Conservation (phyloP, 2,797 vertebrate species). For the Lagodon rhomboides region DNA sequence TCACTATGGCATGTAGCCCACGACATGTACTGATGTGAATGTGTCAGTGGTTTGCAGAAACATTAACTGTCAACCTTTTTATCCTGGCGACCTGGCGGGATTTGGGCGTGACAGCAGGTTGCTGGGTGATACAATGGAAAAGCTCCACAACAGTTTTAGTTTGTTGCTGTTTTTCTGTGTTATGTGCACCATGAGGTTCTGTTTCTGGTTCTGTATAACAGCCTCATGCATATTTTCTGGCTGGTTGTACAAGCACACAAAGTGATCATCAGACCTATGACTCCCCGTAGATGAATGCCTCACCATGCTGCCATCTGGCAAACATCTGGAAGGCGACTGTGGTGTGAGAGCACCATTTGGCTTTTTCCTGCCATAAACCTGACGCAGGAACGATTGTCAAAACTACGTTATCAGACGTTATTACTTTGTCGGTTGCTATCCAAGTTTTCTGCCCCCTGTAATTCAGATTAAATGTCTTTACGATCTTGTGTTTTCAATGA, state of each 20-base stretch:
- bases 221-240: slow-evolving; percentile 5
- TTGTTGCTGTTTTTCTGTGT: no score
- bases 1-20: no score
- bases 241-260: slow-evolving; percentile 3
- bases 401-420: slow-evolving; percentile 8
- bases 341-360: slow-evolving; percentile 24
- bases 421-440: slow-evolving; percentile 11
- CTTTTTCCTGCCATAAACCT: slow-evolving; percentile 25
- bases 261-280: slow-evolving; percentile 40
- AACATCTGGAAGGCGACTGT: slow-evolving; percentile 53
- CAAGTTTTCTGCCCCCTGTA: background rate
- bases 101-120: no score
- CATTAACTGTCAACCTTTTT: no score
- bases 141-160: no score
- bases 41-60: no score
- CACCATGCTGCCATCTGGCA: slow-evolving; percentile 46
- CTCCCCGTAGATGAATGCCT: slow-evolving; percentile 31
- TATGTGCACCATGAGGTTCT: no score
- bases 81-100: no score
- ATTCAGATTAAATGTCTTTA: slow-evolving; percentile 3
- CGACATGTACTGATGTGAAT: no score
- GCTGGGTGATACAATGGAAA: no score
- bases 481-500: slow-evolving; percentile 1
- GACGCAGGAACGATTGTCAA: background rate
- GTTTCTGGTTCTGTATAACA: no score